phyloP scores from a whole-genome alignment of 1,140 invertebrate species.

The Sitodiplosis mosellana region DNA sequence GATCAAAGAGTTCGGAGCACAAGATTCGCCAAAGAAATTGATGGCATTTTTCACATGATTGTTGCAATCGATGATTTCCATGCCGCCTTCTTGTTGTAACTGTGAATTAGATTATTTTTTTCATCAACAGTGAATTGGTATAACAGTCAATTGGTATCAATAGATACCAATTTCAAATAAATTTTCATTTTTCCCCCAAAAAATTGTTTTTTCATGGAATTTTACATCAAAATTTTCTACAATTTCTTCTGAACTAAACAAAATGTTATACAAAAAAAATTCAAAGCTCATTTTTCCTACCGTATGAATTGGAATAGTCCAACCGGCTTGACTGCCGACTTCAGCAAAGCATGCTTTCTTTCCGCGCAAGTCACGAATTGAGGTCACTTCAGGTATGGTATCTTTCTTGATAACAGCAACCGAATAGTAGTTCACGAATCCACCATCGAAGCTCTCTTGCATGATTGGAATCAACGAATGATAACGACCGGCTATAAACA shows the following conservation, averaged over 20 bases:
- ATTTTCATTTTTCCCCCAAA: too few species aligned
- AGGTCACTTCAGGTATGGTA: conserved; percentile 36
- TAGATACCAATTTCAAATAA: too few species aligned
- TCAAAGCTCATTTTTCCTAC: too few species aligned
- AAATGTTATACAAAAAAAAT: too few species aligned
- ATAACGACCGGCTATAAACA: conserved; percentile 79
- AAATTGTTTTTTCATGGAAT: neutral
- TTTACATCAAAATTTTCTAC: neutral
- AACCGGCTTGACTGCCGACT: conserved; percentile 80
- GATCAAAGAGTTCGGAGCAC: conserved; percentile 78
- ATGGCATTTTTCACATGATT: conserved; percentile 89
- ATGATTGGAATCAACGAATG: conserved; percentile 83
- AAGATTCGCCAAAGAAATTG: conserved; percentile 76
- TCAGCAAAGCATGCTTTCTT: conserved; percentile 76
- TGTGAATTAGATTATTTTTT: too few species aligned
- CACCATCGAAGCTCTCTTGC: conserved; percentile 44
- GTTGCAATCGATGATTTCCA: conserved; percentile 82
- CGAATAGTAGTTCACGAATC: conserved; percentile 48
- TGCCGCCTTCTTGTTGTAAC: conserved; percentile 60
- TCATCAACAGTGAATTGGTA: too few species aligned
- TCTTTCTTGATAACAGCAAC: conserved; percentile 69
- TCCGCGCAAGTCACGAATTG: conserved; percentile 46
- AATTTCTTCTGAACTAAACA: too few species aligned
- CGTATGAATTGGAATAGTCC: conserved; percentile 75
- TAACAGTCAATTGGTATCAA: too few species aligned